Base-by-base conservation (phyloP, 2,113 vertebrate genomes). In the Regulus satrapa region DNA sequence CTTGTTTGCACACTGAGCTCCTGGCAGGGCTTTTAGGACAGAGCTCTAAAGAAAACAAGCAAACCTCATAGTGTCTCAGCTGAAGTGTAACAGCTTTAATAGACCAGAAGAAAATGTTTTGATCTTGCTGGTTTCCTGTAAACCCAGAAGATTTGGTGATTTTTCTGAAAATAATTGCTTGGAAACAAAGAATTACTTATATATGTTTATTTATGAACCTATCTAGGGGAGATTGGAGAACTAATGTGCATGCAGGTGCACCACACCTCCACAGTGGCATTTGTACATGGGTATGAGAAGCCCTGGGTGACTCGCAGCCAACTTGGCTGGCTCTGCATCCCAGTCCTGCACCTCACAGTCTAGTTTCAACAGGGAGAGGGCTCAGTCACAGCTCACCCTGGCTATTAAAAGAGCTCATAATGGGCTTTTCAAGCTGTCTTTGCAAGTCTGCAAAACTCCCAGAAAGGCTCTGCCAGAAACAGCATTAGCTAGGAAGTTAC, bases 241-340 rank as follows among this genome's bases (percentile, higher is more conserved):
- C 9, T 7, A 6, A 3, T 4, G 40, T 38, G 14, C 13, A 11
- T 28, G 40, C 49, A 49, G 36, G 31, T 25, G 20, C 25, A 43
- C 3, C 26, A 28, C 13, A 19, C 43, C 3, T 38, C 36, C 51
- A 18, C 26, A 38, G 15, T 13, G 49, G 24, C 31, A 45, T 4
- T 10, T 13, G 17, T 11, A 26, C 2, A 13, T 0, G 1, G 9
- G 9, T 17, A 14, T 18, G 38, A 83, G 69, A 67, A 58, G 18
- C 14, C 28, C 31, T 0, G 2, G 14, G 69, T 26, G 55, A 36
- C 15, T 41, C 0, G 0, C 43, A 67, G 38, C 18, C 34, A 23
- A 58, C 63, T 28, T 40, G 34, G 14, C 23, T 77, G 64, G 36
- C 49, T 68, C 59, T 49, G 31, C 34, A 16, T 72, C 62, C 58